phyloP scores from a whole-genome alignment of 2,888 invertebrate genomes.

The Epistrophe eligans region DNA sequence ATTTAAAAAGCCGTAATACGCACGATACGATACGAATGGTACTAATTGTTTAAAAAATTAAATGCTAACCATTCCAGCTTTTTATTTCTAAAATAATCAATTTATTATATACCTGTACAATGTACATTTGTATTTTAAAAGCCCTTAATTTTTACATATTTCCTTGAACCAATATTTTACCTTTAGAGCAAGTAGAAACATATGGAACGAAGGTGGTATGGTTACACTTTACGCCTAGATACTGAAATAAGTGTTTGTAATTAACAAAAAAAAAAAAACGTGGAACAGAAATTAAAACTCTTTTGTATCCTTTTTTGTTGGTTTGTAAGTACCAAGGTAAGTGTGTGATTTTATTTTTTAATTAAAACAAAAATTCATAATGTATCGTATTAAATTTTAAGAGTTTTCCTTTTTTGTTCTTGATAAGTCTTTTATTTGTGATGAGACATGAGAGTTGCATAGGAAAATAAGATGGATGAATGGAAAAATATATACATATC shows the following conservation, averaged over 20 bases:
- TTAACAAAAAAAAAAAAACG: constrained; percentile 11
- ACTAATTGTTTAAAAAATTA: no score
- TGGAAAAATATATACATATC: neutral
- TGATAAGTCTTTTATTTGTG: neutral
- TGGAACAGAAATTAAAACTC: neutral
- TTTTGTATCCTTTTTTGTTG: constrained; percentile 9
- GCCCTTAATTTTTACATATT: no score
- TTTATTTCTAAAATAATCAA: no score
- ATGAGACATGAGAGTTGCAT: neutral
- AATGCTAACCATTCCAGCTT: no score
- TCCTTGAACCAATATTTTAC: neutral
- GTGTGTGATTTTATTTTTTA: neutral
- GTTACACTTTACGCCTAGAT: neutral
- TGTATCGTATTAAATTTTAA: neutral
- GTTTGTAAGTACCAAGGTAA: neutral
- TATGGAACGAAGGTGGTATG: neutral
- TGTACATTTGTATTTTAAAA: no score
- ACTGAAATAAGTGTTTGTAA: constrained; percentile 3
- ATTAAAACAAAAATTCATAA: constrained; percentile 3
- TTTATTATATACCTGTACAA: no score
- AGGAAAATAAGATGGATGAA: neutral
- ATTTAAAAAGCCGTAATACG: no score
- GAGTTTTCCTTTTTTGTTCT: neutral
- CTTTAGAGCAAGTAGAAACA: neutral
- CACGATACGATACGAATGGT: no score